phyloP scores from a whole-genome alignment of 2,797 vertebrate species.

The Rallus crepitans region DNA sequence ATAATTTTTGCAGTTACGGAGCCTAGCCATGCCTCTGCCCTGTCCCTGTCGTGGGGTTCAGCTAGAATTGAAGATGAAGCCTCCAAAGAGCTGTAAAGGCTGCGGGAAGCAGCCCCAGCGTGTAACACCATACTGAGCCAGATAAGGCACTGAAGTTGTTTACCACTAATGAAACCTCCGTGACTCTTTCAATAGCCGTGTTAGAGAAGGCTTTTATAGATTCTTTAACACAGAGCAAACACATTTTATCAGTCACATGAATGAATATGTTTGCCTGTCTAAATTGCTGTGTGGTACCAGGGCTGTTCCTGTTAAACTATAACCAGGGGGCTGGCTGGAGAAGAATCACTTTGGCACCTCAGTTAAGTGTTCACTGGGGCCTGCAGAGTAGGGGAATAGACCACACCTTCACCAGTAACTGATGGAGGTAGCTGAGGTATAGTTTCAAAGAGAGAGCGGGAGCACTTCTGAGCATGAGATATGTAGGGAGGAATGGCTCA shows the following conservation, averaged over 20 bases:
- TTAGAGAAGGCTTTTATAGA: slow-evolving; percentile 55
- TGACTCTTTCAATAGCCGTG: slow-evolving; percentile 17
- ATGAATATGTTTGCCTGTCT: slow-evolving; percentile 49
- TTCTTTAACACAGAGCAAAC: slow-evolving; percentile 66
- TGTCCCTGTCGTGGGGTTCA: neutral
- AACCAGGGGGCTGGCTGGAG: slow-evolving; percentile 28
- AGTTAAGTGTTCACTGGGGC: neutral
- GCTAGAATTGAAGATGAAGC: neutral
- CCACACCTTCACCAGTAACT: neutral
- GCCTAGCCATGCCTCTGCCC: neutral
- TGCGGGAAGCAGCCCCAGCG: neutral
- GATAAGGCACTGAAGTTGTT: slow-evolving; percentile 38
- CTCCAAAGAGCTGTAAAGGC: neutral
- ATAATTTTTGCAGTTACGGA: neutral
- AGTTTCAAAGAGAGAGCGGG: neutral
- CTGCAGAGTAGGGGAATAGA: neutral
- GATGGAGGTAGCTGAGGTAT: neutral
- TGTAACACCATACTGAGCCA: neutral
- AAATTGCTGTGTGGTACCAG: slow-evolving; percentile 9
- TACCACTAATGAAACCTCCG: slow-evolving; percentile 49
- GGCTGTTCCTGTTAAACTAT: slow-evolving; percentile 49
- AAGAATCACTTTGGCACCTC: neutral
- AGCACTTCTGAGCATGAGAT: neutral
- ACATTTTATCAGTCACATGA: slow-evolving; percentile 62
- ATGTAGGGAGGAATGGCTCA: neutral